Evolutionary conservation across 30 jellyfish, hydroid and myxozoan species (phyloP).

Genomic region (Chironex yamaguchii): DNA sequence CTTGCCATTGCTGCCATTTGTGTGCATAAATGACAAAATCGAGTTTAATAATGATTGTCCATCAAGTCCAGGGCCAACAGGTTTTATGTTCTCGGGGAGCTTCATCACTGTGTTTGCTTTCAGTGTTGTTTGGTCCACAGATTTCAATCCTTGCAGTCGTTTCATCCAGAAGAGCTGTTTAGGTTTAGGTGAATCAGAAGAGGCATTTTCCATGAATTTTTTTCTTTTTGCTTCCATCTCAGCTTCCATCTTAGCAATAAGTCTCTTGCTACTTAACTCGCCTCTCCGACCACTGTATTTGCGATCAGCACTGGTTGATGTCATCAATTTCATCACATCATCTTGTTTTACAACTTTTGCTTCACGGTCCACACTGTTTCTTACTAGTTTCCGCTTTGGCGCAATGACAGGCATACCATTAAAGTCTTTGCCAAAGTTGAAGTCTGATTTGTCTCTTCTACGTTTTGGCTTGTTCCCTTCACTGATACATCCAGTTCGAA

Average conservation of each 20-base stretch:
- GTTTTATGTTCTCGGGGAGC: conserved; percentile 66
- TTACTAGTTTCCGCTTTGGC: conserved; percentile 54
- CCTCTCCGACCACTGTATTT: conserved; percentile 14
- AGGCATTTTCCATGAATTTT: conserved; percentile 70
- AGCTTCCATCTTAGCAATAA: conserved; percentile 68
- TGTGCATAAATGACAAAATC: conserved; percentile 64
- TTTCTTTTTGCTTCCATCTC: conserved; percentile 76
- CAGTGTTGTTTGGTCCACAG: conserved; percentile 69
- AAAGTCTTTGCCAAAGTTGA: conserved; percentile 83
- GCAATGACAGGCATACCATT: conserved; percentile 32
- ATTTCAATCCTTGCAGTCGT: conserved; percentile 81
- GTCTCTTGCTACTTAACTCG: conserved; percentile 48
- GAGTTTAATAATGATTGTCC: conserved; percentile 76
- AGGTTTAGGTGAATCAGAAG: conserved; percentile 69
- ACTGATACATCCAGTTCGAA: conserved; percentile 81
- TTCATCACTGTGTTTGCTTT: conserved; percentile 53
- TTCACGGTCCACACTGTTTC: conserved; percentile 60
- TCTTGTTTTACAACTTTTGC: conserved; percentile 18
- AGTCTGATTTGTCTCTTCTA: conserved; percentile 71
- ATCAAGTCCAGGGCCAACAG: conserved; percentile 80
- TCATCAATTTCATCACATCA: neutral
- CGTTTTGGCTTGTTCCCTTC: conserved; percentile 58
- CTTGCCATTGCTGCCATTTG: conserved; percentile 4
- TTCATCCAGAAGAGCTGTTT: conserved; percentile 93
- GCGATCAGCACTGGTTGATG: neutral